Conservation (phyloP, 1,140 invertebrate genomes). For the Cydia splendana region DNA sequence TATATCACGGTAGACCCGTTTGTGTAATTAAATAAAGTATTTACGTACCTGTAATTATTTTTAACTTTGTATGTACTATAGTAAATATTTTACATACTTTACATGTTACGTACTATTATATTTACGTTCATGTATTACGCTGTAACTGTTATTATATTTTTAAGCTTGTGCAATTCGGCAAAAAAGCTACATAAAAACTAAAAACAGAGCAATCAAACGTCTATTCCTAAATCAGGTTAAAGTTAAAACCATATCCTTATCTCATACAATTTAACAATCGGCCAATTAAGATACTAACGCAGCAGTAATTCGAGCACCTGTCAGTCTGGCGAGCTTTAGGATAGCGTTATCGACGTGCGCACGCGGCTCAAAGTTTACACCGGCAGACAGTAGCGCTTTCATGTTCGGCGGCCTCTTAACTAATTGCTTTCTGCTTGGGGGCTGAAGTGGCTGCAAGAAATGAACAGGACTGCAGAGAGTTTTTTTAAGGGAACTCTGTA, state of each 20-base stretch:
- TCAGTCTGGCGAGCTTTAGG: constrained; percentile 31
- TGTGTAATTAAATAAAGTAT: too few species aligned
- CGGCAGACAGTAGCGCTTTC: constrained; percentile 11
- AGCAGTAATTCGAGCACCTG: constrained; percentile 20
- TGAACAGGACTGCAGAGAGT: background rate
- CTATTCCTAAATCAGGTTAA: background rate
- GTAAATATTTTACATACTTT: too few species aligned
- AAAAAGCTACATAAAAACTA: background rate
- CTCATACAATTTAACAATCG: constrained; percentile 7
- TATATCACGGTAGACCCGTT: too few species aligned
- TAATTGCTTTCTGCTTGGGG: background rate
- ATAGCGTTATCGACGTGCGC: background rate
- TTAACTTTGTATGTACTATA: too few species aligned
- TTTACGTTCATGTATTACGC: too few species aligned
- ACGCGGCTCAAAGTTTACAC: constrained; percentile 7
- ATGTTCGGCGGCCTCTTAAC: background rate
- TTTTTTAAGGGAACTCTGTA: background rate
- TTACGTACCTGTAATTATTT: too few species aligned
- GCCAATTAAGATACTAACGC: background rate
- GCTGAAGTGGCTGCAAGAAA: background rate
- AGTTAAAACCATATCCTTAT: background rate
- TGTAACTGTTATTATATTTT: too few species aligned
- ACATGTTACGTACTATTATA: too few species aligned
- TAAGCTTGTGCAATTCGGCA: background rate
- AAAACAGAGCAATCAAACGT: background rate